Evolutionary conservation across 2,113 vertebrate species (phyloP).

Genomic region (Rostratula benghalensis): DNA sequence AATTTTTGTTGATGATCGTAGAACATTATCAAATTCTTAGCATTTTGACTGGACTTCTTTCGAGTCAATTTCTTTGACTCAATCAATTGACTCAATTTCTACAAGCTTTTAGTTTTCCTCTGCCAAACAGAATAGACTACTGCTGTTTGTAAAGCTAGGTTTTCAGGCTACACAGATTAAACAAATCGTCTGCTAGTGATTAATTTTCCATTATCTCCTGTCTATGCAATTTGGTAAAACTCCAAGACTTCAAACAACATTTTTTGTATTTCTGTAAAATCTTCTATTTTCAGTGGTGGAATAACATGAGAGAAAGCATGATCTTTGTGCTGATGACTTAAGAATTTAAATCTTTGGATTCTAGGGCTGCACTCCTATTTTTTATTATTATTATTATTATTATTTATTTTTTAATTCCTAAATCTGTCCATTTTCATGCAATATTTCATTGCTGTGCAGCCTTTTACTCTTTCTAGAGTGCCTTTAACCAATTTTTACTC

Average conservation of each 20-base stretch:
- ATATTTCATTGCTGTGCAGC: neutral
- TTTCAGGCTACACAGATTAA: neutral
- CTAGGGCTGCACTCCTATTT: neutral
- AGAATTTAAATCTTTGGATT: neutral
- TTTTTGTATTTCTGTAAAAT: neutral
- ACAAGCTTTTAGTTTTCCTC: neutral
- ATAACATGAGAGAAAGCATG: rapidly evolving
- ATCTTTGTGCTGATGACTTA: neutral
- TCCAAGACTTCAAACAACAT: neutral
- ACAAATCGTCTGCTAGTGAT: neutral
- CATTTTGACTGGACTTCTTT: neutral
- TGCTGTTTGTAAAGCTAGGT: neutral
- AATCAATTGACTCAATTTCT: neutral
- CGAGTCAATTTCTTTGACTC: neutral
- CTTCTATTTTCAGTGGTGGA: neutral
- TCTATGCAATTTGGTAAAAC: neutral
- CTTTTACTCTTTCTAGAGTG: neutral
- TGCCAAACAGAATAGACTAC: neutral
- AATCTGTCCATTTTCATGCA: neutral
- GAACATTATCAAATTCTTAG: neutral
- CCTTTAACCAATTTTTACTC: neutral
- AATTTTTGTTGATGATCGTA: neutral
- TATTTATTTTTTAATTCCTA: neutral
- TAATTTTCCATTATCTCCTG: neutral
- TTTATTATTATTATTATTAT: neutral